Conservation (phyloP, 2,113 vertebrate species). For the Saimiri boliviensis region DNA sequence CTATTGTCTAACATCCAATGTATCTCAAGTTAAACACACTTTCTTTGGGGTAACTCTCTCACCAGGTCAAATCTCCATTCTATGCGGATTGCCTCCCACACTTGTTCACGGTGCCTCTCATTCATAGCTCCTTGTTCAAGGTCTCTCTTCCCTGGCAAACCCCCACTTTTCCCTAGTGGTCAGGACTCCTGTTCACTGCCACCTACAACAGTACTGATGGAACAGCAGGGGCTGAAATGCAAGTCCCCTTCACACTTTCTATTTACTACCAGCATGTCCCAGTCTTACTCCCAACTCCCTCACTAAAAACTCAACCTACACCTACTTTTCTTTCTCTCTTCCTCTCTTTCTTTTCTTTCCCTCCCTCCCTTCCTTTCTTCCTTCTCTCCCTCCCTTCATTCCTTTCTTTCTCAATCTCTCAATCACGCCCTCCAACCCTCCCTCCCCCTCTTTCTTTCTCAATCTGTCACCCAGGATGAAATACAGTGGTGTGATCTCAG, state of each 20-base stretch:
- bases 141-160: neutral
- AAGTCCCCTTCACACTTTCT: neutral
- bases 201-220: neutral
- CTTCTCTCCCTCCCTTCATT: too few species aligned
- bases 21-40: neutral
- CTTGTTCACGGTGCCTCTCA: neutral
- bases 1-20: too few species aligned
- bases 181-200: neutral
- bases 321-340: neutral
- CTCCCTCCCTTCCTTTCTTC: too few species aligned
- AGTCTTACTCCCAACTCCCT: too few species aligned
- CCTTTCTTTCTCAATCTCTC: too few species aligned
- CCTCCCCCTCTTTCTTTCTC: too few species aligned
- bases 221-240: neutral
- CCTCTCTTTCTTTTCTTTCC: too few species aligned
- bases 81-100: neutral
- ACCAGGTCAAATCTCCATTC: neutral
- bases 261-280: neutral
- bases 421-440: too few species aligned
- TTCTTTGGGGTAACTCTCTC: neutral
- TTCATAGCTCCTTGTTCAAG: neutral
- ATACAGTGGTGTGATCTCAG: too few species aligned
- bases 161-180: neutral
- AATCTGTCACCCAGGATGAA: too few species aligned
- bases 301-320: neutral